These are phyloP conservation scores for Bombyx mandarina DNA, from an alignment of 1,140 invertebrate species.

Conservation along the genomic window DNA sequence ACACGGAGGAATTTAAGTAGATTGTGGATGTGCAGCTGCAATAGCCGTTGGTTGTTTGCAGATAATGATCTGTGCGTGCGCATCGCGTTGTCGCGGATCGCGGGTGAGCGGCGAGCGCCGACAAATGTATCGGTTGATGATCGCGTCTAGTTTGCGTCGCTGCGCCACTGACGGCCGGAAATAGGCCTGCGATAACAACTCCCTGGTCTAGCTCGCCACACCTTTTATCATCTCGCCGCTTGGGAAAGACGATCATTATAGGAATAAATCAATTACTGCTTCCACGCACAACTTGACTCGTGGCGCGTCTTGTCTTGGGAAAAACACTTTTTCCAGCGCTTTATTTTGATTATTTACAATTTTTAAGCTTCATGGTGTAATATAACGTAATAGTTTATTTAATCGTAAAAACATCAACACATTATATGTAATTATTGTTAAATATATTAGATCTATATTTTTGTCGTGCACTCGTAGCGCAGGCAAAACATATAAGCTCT, in stretches of 20 bases:
- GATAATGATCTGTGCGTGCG: constrained; percentile 46
- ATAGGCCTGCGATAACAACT: constrained; percentile 62
- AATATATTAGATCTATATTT: too few species aligned
- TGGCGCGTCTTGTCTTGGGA: constrained; percentile 14
- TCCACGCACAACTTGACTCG: constrained; percentile 16
- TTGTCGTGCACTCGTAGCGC: too few species aligned
- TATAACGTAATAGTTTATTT: too few species aligned
- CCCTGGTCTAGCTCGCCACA: constrained; percentile 42
- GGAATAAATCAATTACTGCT: constrained; percentile 51
- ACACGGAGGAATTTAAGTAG: constrained; percentile 30
- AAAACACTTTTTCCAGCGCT: constrained; percentile 3
- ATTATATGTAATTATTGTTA: too few species aligned
- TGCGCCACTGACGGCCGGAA: constrained; percentile 61
- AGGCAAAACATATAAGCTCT: too few species aligned
- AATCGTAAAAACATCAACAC: too few species aligned
- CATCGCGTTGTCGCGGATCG: constrained; percentile 19
- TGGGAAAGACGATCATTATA: constrained; percentile 59
- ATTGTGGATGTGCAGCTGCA: constrained; percentile 55
- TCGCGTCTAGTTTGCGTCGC: constrained; percentile 35
- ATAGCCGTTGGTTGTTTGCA: constrained; percentile 30
- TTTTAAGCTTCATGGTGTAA: too few species aligned
- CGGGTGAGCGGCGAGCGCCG: constrained; percentile 47
- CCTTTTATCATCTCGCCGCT: constrained; percentile 51
- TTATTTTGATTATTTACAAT: too few species aligned
- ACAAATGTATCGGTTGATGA: constrained; percentile 64